Evolutionary conservation across 2,888 invertebrate genomes (phyloP), one percentile per base, ranked within the genome.

Genomic region (Cerceris rybyensis): DNA sequence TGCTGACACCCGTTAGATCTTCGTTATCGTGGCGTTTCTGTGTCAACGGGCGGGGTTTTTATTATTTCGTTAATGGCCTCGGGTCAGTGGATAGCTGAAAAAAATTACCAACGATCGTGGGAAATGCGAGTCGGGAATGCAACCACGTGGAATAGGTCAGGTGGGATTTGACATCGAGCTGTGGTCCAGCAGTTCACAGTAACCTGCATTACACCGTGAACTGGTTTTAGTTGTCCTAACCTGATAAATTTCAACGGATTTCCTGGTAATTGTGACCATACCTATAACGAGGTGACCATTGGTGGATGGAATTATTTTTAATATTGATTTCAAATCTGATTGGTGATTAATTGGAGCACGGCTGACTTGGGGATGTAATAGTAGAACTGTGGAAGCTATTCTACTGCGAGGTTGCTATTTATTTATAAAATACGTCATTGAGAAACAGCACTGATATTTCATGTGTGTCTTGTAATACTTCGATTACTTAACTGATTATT

Each of bases 21-120:
- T 64, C 65, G 68, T 80, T 69, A 55, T 63, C 61, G 57, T 52
- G 59, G 14, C 70, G 68, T 81, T 74, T 75, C 71, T 77, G 68
- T 70, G 73, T 52, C 73, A 64, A 39, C 64, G 77, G 67, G 75
- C 61, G 77, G 74, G 78, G 75, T 77, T 71, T 68, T 69, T 78
- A 81, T 78, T 81, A 79, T 82, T 78, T 77, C 64, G 69, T 72
- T 80, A 78, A 86, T 78, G 80, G 75, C 66, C 39, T 70, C 59
- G 52, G 64, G 66, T 57, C 71, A 66, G 50, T 14, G 61, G 74
- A 13, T 59, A 59, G 72, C 61, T 64, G 65, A 80, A 74, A 79
- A 77, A 70, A 57, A 42, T 59, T 70, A 64, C 64, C 75, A 83
- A 74, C 70, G 75, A 75, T 65, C 72, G 78, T 67, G 81, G 75